Base-by-base conservation (phyloP, 2,113 vertebrate genomes). In the Gallinago jamesoni region DNA sequence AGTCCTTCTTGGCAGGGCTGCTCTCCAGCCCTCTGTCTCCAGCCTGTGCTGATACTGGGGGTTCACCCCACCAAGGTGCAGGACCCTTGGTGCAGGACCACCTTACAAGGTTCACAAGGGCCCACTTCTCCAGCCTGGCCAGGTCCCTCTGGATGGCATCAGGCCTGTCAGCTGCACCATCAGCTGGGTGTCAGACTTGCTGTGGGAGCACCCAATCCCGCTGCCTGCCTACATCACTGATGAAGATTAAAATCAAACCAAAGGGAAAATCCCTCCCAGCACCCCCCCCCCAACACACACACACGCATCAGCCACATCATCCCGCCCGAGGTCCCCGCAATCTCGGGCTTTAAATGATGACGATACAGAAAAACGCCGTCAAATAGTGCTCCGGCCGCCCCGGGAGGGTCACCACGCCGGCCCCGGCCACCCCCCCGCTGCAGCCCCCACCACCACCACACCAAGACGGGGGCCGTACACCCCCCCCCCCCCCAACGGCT, bases 231-330 rank as follows among this genome's bases (percentile, higher is more conserved):
- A 43, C 41, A 43, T 41, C 62, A 28, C 6, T 13, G 12, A 41
- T 6, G 62, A 41, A 28, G 62, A 39, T 28, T 3, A 28, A 35
- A 45, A 62, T 0, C 13, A 56, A 45, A 62, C 0, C 13, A 56
- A 33, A 23, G 20, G 20, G 9, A 47, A n/a, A n/a, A 2, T 9
- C 41, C 14, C n/a, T 41, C 28, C 69, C 81, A 35, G 43, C 62
- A 14, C 33, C 1, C 12, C 1, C 10, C 83, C 1, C 12, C 1
- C 10, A 79, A 9, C 0, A 14, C 41, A 41, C 41, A 12, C 41
- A 43, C 41, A 14, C 1, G 45, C 53, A 11, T 59, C 73, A 43
- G 56, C n/a, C 64, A n/a, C 45, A 70, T 47, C 45, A 70, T 47
- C 83, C 37, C 45, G 67, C 69, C 50, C n/a, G 3, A 21, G n/a